Percentiles rank a stretch among this genome's conserved stretches.
Conservation (phyloP, 1,140 invertebrate genomes). For the Pseudomyrmex cubaensis region DNA sequence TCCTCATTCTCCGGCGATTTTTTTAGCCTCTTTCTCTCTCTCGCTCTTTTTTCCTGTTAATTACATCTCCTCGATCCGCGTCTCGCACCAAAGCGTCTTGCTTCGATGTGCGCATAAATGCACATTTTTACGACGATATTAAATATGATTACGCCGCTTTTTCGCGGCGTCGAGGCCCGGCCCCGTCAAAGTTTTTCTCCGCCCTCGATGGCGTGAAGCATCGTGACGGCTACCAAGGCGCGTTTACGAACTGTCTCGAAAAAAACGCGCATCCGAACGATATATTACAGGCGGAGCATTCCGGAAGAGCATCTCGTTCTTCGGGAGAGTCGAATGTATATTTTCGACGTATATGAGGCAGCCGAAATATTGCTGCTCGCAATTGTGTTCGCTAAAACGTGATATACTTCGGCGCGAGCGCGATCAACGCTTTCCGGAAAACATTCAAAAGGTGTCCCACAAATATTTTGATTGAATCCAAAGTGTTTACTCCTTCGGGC, state of each 20-base stretch:
- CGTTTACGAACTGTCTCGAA: conserved; percentile 31
- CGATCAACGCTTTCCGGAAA: conserved; percentile 26
- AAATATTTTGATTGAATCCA: conserved; percentile 45
- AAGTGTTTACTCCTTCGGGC: conserved; percentile 50
- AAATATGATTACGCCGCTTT: conserved; percentile 51
- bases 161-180: conserved; percentile 7
- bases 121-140: conserved; percentile 55
- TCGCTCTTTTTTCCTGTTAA: conserved; percentile 3
- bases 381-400: conserved; percentile 21
- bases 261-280: conserved; percentile 20
- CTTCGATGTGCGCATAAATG: conserved; percentile 47
- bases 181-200: neutral
- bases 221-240: conserved; percentile 28
- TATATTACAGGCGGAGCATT: neutral
- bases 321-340: neutral
- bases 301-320: conserved; percentile 12
- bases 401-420: neutral
- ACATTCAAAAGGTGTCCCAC: conserved; percentile 25
- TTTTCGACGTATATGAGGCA: neutral
- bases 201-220: neutral
- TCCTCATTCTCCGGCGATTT: too few species aligned
- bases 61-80: conserved; percentile 31
- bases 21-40: neutral
- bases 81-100: neutral
- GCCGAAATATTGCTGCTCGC: conserved; percentile 21